A percentile compares a stretch with the other conserved stretches of the same genome.
Evolutionary conservation across 2,113 vertebrate genomes (phyloP).

Genomic region (Lichenostomus cassidix): DNA sequence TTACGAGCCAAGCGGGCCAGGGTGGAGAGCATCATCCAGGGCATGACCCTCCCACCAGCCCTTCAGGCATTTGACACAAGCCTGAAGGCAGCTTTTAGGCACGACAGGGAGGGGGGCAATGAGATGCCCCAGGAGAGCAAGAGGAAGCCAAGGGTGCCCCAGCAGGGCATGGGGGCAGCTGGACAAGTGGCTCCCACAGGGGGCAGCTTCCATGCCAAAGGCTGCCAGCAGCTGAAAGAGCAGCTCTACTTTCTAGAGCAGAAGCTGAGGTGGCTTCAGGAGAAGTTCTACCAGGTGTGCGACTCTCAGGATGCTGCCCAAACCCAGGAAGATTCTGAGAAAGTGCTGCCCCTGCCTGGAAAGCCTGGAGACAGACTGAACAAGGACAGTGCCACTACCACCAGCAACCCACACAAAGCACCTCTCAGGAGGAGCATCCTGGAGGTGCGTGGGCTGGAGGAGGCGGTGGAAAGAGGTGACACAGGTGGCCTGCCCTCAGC

Average conservation of each 20-base stretch:
- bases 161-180: constrained; percentile 9
- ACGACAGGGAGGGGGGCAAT: constrained; percentile 44
- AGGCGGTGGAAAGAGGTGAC: constrained; percentile 6
- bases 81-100: constrained; percentile 47
- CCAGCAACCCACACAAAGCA: not conserved
- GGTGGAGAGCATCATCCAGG: constrained; percentile 90
- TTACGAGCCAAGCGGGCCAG: constrained; percentile 87
- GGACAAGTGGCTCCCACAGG: not conserved
- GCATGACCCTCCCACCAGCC: constrained; percentile 83
- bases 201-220: constrained; percentile 63
- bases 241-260: constrained; percentile 87
- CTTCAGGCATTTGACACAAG: not conserved
- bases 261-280: constrained; percentile 84
- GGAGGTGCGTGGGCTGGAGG: not conserved
- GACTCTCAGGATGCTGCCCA: constrained; percentile 63
- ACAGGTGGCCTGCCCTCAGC: constrained; percentile 37
- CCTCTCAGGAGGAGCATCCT: not conserved
- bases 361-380: not conserved
- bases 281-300: constrained; percentile 82
- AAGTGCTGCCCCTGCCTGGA: not conserved
- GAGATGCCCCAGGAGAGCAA: constrained; percentile 77
- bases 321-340: not conserved
- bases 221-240: constrained; percentile 83
- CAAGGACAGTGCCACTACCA: not conserved
- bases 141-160: constrained; percentile 83